Evolutionary conservation across 1,140 invertebrate genomes (phyloP), one percentile per base, ranked within the genome.

Genomic region (Drosophila rufa): DNA sequence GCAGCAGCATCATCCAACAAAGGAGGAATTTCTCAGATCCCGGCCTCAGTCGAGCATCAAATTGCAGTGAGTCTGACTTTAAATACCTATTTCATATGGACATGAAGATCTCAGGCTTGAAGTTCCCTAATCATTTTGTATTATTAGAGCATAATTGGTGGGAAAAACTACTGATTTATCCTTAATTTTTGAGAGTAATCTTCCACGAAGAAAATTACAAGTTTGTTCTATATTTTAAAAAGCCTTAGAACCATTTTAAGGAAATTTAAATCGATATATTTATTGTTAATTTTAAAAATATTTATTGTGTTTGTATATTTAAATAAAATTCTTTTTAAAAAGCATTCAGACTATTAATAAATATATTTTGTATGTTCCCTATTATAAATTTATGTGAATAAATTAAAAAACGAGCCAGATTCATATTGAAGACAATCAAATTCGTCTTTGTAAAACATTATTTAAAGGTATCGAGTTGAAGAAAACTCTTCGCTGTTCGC

Each of bases 51-150:
- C 19, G 51, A 40, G 75, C 74, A 50, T 78, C 75, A 69, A 56
- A 78, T 78, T 78, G 75, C 75, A 69, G 25, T 27, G 38, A 58
- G 38, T 36, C 61, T 76, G 61, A 57, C 60, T 51, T 60, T 68
- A 22, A 55, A 55, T 66, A 68, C 36, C 14, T 38, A 46, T 60
- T 58, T 19, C 61, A 67, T 17, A 22, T 33, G 60, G 40, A 15
- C 19, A 50, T 14, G 51, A 45, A 53, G 5, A 17, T 25, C 27
- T 22, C 15, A 7, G 4, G 12, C 30, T 36, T n/a, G 4, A 12
- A 12, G 30, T n/a, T 61, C 6, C 19, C 12, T 25, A 30, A 14
- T 25, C 12, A 22, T 55, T 38, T 38, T 22, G 4, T 15, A 4
- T 22, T 22, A 22, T 55, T 9, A 1, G 1, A 38, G 33, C 33